A percentile compares a stretch with the other conserved stretches of the same genome.
phyloP scores from a whole-genome alignment of 2,113 vertebrate species.

The Pseudorectes ferrugineus region DNA sequence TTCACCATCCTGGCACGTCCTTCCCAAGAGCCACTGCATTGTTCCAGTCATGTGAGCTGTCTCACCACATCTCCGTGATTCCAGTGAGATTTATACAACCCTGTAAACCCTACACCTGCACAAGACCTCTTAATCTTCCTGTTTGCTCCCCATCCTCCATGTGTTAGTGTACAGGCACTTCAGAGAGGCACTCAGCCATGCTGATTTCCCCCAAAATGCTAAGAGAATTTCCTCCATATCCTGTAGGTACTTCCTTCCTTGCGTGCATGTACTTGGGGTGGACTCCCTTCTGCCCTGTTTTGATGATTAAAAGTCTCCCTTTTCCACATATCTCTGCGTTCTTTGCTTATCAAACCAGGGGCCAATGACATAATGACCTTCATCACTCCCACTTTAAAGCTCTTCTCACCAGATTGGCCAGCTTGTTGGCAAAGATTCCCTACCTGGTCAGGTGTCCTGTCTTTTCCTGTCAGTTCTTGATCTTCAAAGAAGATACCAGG shows the following conservation, averaged over 20 bases:
- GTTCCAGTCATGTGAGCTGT: background rate
- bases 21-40: background rate
- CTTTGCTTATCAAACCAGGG: background rate
- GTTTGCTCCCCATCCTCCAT: background rate
- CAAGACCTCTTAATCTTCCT: background rate
- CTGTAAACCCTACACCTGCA: background rate
- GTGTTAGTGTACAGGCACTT: background rate
- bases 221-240: background rate
- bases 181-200: background rate
- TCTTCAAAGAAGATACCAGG: background rate
- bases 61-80: background rate
- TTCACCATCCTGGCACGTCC: background rate
- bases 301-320: background rate
- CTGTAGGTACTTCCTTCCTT: background rate
- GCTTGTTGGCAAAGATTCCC: background rate
- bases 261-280: background rate
- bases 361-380: accelerated
- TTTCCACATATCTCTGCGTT: background rate
- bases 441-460: background rate
- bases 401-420: background rate
- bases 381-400: background rate
- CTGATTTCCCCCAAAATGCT: background rate
- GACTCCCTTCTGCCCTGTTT: background rate
- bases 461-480: background rate
- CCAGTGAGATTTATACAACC: background rate